These are phyloP conservation scores for Irena cyanogastra DNA, from an alignment of 2,113 vertebrate species.

Conservation along the genomic window DNA sequence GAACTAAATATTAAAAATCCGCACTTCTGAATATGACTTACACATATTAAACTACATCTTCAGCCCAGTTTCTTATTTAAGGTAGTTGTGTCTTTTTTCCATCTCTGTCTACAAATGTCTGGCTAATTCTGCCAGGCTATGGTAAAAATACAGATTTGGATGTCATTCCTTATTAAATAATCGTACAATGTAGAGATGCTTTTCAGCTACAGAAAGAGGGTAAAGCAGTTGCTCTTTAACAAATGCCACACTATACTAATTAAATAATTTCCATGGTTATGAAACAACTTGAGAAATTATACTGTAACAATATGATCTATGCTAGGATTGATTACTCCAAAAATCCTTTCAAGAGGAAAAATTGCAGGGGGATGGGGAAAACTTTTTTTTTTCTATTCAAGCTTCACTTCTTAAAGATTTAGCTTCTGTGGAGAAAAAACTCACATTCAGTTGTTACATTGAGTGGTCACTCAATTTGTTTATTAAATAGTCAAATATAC, in stretches of 20 bases:
- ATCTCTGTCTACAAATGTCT: not conserved
- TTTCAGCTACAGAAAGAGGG: constrained; percentile 18
- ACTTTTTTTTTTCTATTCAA: not conserved
- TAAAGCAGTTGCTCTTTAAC: constrained; percentile 32
- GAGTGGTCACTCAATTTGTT: constrained; percentile 31
- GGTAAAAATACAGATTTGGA: constrained; percentile 14
- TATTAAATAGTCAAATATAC: constrained; percentile 54
- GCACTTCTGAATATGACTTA: constrained; percentile 11
- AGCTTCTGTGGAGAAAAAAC: not conserved
- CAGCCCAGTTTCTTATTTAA: not conserved
- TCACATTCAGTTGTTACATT: constrained; percentile 11
- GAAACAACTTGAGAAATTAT: constrained; percentile 58
- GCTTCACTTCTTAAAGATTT: not conserved
- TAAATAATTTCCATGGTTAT: constrained; percentile 49
- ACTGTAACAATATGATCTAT: constrained; percentile 43
- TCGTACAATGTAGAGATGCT: not conserved
- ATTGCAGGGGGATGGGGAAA: not conserved
- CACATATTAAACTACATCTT: not conserved
- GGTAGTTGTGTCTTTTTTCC: not conserved
- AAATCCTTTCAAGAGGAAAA: constrained; percentile 46
- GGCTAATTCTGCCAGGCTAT: not conserved
- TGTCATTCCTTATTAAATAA: constrained; percentile 24
- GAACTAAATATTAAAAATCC: not conserved
- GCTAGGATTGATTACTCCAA: constrained; percentile 32
- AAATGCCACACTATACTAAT: constrained; percentile 6